Base-by-base conservation (phyloP, 2,797 vertebrate genomes). In the Syngnathus rostellatus region DNA sequence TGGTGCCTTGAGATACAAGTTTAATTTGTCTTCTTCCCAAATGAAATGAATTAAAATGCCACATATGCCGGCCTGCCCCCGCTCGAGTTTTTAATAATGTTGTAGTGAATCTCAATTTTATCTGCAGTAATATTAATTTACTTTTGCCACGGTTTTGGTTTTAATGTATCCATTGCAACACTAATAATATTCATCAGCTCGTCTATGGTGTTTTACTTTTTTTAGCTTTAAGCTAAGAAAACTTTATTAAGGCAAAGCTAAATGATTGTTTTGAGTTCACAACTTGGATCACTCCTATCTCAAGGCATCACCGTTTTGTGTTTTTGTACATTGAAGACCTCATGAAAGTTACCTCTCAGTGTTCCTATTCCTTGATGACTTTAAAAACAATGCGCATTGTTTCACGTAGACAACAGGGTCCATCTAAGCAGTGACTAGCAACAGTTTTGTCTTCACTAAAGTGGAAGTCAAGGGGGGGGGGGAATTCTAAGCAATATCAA, bases 341-440 rank as follows among this genome's bases (percentile, higher is more conserved):
- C 60, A 62, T 45, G 41, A 62, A 45, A 43, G 21, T 45, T 62
- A 62, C 60, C 41, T 62, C 60, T 25, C 2, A 41, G 60, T 62
- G 41, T 62, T 25, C 41, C 21, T 62, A 6, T 17, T 60, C 31
- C 10, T 43, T 25, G 14, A 62, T 62, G 11, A 8, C 45, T 43
- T 25, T 14, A 58, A 31, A 58, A 38, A 17, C 16, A 16, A 25
- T 25, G 12, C 41, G 58, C 38, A 5, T 61, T 61, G 10, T 62
- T 17, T 16, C 14, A 61, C 19, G 19, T 41, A 8, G 11, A 43
- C n/a, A 45, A 62, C 60, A 62, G 60, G 60, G 60, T 62, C 40
- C 60, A 41, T 41, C 41, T 17, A n/a, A 41, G 19, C 60, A 61
- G 40, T 16, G 40, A 25, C 55, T 38, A 2, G 31, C 55, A 25